Base-by-base conservation (phyloP, 64 coral and sea anemone species). In the Hydrozoanthus tunicans region DNA sequence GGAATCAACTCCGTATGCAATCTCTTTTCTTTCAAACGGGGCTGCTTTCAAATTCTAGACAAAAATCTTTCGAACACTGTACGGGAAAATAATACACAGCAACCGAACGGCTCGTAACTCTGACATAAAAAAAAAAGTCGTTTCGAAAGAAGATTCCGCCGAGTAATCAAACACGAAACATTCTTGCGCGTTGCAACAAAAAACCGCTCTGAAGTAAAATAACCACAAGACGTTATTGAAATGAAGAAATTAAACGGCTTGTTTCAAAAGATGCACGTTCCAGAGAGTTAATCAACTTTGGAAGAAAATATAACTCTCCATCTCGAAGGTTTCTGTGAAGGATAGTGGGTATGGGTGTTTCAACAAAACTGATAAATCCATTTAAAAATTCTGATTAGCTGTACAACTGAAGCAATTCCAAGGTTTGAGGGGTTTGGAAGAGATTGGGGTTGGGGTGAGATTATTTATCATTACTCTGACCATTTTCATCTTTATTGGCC, bases 401-500 rank as follows among this genome's bases (percentile, higher is more conserved):
- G 32, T 43, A 43, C 32, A 43, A 43, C 32, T 43, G 32, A 43
- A 43, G 32, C 32, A 2, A 43, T 43, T 43, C 32, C 27, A 52
- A 76, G 43, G 6, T 76, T 11, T 4, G 72, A 9, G 9, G 53
- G 10, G 10, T 43, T 43, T 3, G 25, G 7, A 8, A 27, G 24
- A 12, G 72, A 27, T 32, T 3, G 10, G 25, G 43, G 32, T 76
- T 76, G 72, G 27, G 3, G 32, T 26, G 27, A 4, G 20, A 43
- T 59, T 74, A 88, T 61, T 88, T 58, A 13, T 88, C 68, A 59
- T 88, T 74, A 88, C 23, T 74, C 26, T 74, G 84, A 88, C 84
- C 69, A 24, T 88, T 88, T 88, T 9, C 84, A 88, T 88, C 84
- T 88, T 88, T 88, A 88, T 88, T 88, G 56, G 84, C 43, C 56